Base-by-base conservation (phyloP, 2,113 vertebrate species). In the Beaufortia kweichowensis region DNA sequence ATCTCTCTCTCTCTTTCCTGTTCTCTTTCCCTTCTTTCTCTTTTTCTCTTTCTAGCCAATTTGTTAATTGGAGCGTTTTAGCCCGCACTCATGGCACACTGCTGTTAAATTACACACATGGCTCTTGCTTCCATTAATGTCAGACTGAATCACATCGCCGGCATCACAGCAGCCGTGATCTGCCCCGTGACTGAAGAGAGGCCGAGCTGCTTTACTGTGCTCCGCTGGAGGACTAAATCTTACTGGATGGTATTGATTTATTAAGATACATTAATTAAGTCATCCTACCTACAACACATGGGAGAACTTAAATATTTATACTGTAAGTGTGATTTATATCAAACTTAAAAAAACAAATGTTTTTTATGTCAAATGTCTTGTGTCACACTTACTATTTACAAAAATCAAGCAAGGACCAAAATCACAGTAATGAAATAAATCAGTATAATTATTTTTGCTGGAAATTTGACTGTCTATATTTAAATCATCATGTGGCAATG, bases 91-190 rank as follows among this genome's bases (percentile, higher is more conserved):
- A 71, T 14, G 59, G 59, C 66, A 78, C 41, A 55, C 69, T 53
- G 79, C 75, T 81, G 61, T 78, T 39, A 81, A 67, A 31, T 77
- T 74, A 60, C 64, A 75, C 46, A 35, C 76, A 66, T 63, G 65
- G 64, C 76, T 75, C 41, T 78, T 35, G 21, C 63, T 48, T 70
- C 76, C 71, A 26, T 59, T 60, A 75, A 55, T 21, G 65, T 75
- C 59, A 60, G 65, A 24, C 65, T 17, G 28, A 56, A 64, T 79
- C 71, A 79, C 74, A 35, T 79, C 35, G 48, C 11, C 35, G 31
- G 80, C 26, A 14, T 62, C 79, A 56, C 48, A 66, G 50, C 74
- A 65, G 41, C 17, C 29, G 15, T 1, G 17, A 5, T 55, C 11
- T 55, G 48, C 68, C 15, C 31, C 0, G 29, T 41, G 68, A 71